Percentiles rank a stretch among this genome's conserved stretches.
Conservation (phyloP, 2,888 invertebrate genomes). For the Penaeus monodon region DNA sequence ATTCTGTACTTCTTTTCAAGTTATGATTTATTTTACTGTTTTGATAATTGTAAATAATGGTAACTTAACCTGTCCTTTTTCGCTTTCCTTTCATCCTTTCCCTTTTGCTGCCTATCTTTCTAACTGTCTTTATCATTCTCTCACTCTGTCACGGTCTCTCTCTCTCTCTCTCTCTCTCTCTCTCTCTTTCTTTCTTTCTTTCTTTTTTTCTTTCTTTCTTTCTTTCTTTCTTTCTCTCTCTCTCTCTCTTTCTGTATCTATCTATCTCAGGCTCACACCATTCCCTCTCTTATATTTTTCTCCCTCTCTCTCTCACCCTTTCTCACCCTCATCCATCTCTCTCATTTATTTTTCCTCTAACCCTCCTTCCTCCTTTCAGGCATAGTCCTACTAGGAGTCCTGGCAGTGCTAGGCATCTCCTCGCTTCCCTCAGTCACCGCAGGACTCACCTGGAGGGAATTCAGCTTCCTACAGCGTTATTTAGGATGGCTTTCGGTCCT, state of each 20-base stretch:
- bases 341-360: neutral
- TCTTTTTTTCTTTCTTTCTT: neutral
- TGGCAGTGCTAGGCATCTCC: conserved; percentile 48
- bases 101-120: too few relatives aligned
- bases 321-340: too few relatives aligned
- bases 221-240: too few relatives aligned
- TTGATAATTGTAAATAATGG: too few relatives aligned
- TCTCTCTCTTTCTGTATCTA: too few relatives aligned
- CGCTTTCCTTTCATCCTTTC: too few relatives aligned
- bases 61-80: too few relatives aligned
- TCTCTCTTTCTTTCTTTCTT: neutral
- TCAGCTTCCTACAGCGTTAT: conserved; percentile 53
- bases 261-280: too few relatives aligned
- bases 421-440: conserved; percentile 56
- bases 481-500: conserved; percentile 48
- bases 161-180: neutral
- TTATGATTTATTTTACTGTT: neutral
- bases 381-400: conserved; percentile 30
- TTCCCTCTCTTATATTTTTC: too few relatives aligned
- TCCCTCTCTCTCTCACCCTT: too few relatives aligned
- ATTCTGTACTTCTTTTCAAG: too few relatives aligned
- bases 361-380: conserved; percentile 8
- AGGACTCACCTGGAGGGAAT: conserved; percentile 55
- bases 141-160: neutral
- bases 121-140: neutral